Evolutionary conservation across 2,888 invertebrate genomes (phyloP).

Genomic region (Metopia argyrocephala): DNA sequence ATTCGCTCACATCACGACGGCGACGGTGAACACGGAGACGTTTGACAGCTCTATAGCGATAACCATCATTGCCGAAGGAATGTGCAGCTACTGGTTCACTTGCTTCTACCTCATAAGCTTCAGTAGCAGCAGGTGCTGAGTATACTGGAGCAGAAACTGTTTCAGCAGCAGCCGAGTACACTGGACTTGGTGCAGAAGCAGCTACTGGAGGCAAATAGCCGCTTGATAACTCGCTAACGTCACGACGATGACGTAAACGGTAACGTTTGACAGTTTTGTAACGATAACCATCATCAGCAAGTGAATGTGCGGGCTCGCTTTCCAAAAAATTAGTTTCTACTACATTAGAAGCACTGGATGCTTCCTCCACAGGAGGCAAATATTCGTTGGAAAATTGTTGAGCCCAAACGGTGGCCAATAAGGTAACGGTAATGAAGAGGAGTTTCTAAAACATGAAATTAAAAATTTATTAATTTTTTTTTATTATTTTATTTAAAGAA

Average conservation of each 20-base stretch:
- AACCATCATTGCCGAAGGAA: constrained; percentile 45
- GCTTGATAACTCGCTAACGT: constrained; percentile 60
- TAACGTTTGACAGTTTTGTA: constrained; percentile 66
- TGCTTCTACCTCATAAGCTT: constrained; percentile 28
- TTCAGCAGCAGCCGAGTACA: constrained; percentile 16
- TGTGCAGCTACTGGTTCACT: constrained; percentile 38
- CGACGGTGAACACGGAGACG: constrained; percentile 44
- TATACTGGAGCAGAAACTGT: constrained; percentile 31
- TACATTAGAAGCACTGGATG: constrained; percentile 35
- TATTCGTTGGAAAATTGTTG: constrained; percentile 43
- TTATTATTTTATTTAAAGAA: too few species aligned
- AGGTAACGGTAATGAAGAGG: constrained; percentile 35
- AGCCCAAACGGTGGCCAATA: constrained; percentile 45
- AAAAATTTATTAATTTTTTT: not conserved
- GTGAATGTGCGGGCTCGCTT: constrained; percentile 47
- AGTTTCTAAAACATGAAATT: constrained; percentile 44
- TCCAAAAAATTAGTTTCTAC: constrained; percentile 55
- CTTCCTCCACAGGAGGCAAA: constrained; percentile 56
- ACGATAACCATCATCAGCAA: constrained; percentile 66
- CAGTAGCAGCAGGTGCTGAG: not conserved
- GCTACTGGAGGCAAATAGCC: constrained; percentile 48
- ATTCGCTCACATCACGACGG: constrained; percentile 53
- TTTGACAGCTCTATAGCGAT: constrained; percentile 54
- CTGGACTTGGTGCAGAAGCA: constrained; percentile 40
- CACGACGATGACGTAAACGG: constrained; percentile 64